These are phyloP conservation scores for Azemiops feae DNA, from an alignment of 2,113 vertebrate species.

Conservation along the genomic window DNA sequence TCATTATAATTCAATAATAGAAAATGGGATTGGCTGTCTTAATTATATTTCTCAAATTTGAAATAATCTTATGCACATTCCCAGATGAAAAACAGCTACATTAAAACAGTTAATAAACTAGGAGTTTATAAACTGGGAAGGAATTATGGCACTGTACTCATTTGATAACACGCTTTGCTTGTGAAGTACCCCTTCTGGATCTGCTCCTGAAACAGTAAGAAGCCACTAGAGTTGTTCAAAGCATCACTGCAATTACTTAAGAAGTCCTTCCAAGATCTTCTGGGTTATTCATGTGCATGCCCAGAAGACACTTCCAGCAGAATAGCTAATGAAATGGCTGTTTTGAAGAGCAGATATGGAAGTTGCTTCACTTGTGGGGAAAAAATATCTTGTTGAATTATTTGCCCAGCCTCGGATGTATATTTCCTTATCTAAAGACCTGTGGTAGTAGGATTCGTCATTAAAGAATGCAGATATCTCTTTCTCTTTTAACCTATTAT, in stretches of 20 bases:
- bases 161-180: neutral
- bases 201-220: neutral
- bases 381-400: neutral
- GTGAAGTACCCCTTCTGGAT: neutral
- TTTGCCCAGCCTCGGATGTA: neutral
- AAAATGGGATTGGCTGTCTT: neutral
- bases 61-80: neutral
- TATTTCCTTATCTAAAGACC: neutral
- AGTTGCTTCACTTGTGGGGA: neutral
- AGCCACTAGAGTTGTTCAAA: neutral
- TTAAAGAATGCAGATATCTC: neutral
- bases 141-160: neutral
- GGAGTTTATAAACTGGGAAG: neutral
- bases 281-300: neutral
- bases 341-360: neutral
- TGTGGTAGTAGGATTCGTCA: neutral
- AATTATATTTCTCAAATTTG: neutral
- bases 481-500: neutral
- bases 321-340: neutral
- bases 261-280: neutral
- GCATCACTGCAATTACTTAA: neutral
- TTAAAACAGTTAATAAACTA: neutral
- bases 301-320: neutral
- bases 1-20: neutral
- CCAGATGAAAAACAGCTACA: neutral